Percentiles rank a stretch among this genome's conserved stretches.
phyloP scores from a whole-genome alignment of 2,888 invertebrate genomes.

The Tachystola acroxantha region DNA sequence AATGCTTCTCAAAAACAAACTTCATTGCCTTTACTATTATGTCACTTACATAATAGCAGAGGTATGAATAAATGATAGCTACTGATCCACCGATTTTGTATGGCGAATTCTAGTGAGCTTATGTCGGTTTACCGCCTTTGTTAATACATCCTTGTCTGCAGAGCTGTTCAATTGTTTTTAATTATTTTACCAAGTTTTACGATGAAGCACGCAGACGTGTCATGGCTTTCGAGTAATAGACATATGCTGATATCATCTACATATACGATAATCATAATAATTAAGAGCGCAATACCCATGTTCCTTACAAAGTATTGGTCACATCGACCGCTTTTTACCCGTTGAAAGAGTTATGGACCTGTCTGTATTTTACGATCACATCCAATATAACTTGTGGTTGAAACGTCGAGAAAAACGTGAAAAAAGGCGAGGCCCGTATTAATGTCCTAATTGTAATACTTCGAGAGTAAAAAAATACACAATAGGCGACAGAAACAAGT shows the following conservation, averaged over 20 bases:
- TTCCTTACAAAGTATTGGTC: constrained; percentile 11
- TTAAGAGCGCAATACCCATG: constrained; percentile 9
- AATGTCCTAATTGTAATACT: constrained; percentile 12
- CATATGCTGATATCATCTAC: neutral
- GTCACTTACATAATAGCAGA: too few species aligned
- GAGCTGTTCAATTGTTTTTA: too few species aligned
- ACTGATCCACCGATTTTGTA: too few species aligned
- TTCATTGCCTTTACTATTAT: too few species aligned
- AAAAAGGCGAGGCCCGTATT: constrained; percentile 4
- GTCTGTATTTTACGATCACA: constrained; percentile 14
- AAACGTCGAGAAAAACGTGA: constrained; percentile 7
- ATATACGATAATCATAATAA: constrained; percentile 7
- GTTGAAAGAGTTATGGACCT: constrained; percentile 10
- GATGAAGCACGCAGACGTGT: neutral
- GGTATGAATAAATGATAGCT: too few species aligned
- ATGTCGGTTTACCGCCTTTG: too few species aligned
- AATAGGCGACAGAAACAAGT: constrained; percentile 3
- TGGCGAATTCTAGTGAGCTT: too few species aligned
- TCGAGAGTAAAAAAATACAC: constrained; percentile 3
- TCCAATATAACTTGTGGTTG: constrained; percentile 12
- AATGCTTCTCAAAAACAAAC: too few species aligned
- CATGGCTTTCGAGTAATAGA: neutral
- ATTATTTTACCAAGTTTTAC: too few species aligned
- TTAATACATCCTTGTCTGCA: too few species aligned
- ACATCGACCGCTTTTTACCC: constrained; percentile 13